A percentile compares a stretch with the other conserved stretches of the same genome.
phyloP scores from a whole-genome alignment of 2,113 vertebrate species.

The Neotragus pygmaeus region DNA sequence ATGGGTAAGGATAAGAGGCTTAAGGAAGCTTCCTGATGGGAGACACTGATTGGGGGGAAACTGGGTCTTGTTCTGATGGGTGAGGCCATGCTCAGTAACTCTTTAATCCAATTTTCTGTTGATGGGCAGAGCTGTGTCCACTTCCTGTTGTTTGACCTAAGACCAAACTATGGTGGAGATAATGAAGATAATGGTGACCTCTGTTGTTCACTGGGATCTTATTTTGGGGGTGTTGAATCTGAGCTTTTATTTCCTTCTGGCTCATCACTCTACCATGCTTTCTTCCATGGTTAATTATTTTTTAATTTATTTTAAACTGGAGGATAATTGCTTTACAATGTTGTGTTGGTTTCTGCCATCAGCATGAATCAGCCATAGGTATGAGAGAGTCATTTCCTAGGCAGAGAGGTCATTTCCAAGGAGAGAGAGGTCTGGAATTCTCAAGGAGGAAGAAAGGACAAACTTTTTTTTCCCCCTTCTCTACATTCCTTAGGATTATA shows the following conservation, averaged over 20 bases:
- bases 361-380: neutral
- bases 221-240: neutral
- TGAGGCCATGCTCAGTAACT: neutral
- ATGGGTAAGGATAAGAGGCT: neutral
- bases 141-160: neutral
- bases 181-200: neutral
- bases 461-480: too few relatives aligned
- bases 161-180: neutral
- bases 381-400: too few relatives aligned
- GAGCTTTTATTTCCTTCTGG: neutral
- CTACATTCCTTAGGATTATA: too few relatives aligned
- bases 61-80: neutral
- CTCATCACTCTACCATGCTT: neutral
- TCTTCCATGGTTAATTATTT: neutral
- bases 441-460: too few relatives aligned
- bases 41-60: neutral
- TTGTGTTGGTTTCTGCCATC: neutral
- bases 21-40: neutral
- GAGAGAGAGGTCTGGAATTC: too few relatives aligned
- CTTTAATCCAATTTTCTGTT: neutral
- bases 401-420: too few relatives aligned
- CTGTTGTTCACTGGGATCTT: neutral
- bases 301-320: neutral
- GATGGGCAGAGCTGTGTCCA: neutral
- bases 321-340: neutral